These are phyloP conservation scores for Apoderus coryli DNA, from an alignment of 2,888 invertebrate genomes.

Conservation along the genomic window DNA sequence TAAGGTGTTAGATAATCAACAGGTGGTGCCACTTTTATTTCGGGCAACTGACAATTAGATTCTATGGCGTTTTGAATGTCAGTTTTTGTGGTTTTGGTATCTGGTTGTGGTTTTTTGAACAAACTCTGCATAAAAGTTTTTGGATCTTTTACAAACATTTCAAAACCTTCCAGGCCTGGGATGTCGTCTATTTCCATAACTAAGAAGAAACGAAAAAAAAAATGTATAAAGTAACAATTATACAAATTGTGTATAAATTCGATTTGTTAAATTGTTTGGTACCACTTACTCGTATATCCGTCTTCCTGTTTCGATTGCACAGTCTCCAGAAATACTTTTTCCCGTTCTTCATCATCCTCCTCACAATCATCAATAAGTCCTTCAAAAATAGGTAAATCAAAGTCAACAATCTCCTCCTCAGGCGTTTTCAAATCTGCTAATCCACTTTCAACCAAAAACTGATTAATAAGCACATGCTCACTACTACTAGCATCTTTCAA, in stretches of 20 bases:
- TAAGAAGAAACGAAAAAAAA: too few species aligned
- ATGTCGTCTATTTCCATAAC: slow-evolving; percentile 1
- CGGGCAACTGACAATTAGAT: slow-evolving; percentile 17
- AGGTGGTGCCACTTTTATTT: slow-evolving; percentile 18
- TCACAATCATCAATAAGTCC: slow-evolving; percentile 14
- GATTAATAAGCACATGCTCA: slow-evolving; percentile 35
- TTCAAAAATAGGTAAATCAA: slow-evolving; percentile 16
- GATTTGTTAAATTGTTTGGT: too few species aligned
- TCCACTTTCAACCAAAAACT: slow-evolving; percentile 36
- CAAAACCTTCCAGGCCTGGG: slow-evolving; percentile 8
- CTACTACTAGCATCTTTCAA: slow-evolving; percentile 35
- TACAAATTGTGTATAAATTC: too few species aligned
- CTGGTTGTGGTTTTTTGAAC: too few species aligned
- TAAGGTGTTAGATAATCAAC: slow-evolving; percentile 24
- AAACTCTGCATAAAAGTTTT: too few species aligned
- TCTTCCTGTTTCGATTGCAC: slow-evolving; percentile 4
- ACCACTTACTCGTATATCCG: slow-evolving; percentile 1
- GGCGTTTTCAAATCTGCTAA: too few species aligned
- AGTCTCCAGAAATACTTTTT: not conserved
- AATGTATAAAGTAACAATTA: too few species aligned
- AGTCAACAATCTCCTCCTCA: slow-evolving; percentile 18
- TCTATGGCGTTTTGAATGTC: too few species aligned
- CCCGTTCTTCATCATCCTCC: slow-evolving; percentile 12
- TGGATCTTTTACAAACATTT: slow-evolving; percentile 6
- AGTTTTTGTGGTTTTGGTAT: too few species aligned